Percentiles rank a stretch among this genome's conserved stretches.
Evolutionary conservation across 1,140 invertebrate species (phyloP).

Genomic region (Cheumatopsyche charites): DNA sequence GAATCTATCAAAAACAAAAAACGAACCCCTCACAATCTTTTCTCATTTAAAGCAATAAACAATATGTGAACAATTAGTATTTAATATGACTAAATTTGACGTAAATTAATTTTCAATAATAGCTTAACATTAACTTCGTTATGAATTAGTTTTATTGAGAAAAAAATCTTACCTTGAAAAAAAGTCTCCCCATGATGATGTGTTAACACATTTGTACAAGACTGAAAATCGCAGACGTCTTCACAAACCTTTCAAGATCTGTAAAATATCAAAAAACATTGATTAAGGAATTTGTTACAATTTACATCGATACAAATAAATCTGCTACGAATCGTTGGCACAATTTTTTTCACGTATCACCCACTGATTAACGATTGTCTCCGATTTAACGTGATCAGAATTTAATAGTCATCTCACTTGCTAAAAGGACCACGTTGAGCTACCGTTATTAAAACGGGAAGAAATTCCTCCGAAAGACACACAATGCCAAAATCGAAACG

Average conservation of each 20-base stretch:
- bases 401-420: constrained; percentile 1
- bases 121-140: too few species aligned
- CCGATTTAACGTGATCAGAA: constrained; percentile 21
- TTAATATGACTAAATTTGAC: too few species aligned
- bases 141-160: too few species aligned
- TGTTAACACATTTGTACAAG: constrained; percentile 12
- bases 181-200: constrained; percentile 25
- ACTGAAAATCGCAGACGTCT: constrained; percentile 1
- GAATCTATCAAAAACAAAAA: too few species aligned
- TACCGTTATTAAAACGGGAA: constrained; percentile 34
- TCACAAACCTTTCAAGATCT: background rate
- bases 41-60: too few species aligned
- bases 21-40: too few species aligned
- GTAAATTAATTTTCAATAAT: too few species aligned
- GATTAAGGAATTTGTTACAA: background rate
- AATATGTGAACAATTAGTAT: too few species aligned
- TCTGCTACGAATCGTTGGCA: background rate
- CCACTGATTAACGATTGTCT: constrained; percentile 9
- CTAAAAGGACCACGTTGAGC: constrained; percentile 6
- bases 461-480: background rate
- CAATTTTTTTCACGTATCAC: constrained; percentile 6
- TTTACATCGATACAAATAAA: background rate
- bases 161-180: constrained; percentile 16
- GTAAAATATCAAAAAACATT: background rate
- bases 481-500: constrained; percentile 5